phyloP scores from a whole-genome alignment of 2,113 vertebrate genomes.

The Mugil cephalus region DNA sequence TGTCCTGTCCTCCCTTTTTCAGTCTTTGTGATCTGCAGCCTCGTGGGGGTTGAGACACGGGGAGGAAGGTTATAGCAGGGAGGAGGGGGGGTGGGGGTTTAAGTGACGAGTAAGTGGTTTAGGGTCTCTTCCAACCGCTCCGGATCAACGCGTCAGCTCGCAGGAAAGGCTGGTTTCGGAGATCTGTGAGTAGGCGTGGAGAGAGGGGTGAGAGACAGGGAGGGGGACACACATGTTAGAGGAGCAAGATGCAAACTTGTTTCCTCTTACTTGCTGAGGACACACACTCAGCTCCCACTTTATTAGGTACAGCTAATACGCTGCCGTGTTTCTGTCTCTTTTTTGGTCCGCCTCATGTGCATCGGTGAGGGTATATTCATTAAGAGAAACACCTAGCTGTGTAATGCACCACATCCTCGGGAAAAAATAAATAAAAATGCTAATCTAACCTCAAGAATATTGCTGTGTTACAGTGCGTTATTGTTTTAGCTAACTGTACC shows the following conservation, averaged over 20 bases:
- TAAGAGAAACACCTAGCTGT: slow-evolving; percentile 14
- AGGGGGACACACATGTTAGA: slow-evolving; percentile 73
- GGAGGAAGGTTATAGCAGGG: slow-evolving; percentile 59
- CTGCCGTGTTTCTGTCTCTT: slow-evolving; percentile 17
- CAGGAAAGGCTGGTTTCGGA: slow-evolving; percentile 88
- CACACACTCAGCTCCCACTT: slow-evolving; percentile 40
- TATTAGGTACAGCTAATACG: slow-evolving; percentile 4
- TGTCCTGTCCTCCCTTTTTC: slow-evolving; percentile 71
- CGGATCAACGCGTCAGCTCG: slow-evolving; percentile 87
- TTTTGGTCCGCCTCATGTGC: not conserved
- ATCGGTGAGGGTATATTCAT: not conserved
- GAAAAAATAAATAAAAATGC: not conserved
- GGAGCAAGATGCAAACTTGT: slow-evolving; percentile 37
- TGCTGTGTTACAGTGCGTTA: not conserved
- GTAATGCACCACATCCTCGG: not conserved
- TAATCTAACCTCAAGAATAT: not conserved
- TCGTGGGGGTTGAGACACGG: slow-evolving; percentile 64
- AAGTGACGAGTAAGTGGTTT: slow-evolving; percentile 78
- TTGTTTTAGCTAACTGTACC: not conserved
- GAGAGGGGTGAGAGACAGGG: slow-evolving; percentile 68
- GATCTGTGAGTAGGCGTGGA: slow-evolving; percentile 85
- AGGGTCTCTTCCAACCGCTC: slow-evolving; percentile 86
- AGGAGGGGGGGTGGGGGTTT: slow-evolving; percentile 43
- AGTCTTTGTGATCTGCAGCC: slow-evolving; percentile 79
- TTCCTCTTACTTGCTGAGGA: not conserved